Evolutionary conservation across 1,140 invertebrate species (phyloP).

Genomic region (Alviniconcha marisindica): DNA sequence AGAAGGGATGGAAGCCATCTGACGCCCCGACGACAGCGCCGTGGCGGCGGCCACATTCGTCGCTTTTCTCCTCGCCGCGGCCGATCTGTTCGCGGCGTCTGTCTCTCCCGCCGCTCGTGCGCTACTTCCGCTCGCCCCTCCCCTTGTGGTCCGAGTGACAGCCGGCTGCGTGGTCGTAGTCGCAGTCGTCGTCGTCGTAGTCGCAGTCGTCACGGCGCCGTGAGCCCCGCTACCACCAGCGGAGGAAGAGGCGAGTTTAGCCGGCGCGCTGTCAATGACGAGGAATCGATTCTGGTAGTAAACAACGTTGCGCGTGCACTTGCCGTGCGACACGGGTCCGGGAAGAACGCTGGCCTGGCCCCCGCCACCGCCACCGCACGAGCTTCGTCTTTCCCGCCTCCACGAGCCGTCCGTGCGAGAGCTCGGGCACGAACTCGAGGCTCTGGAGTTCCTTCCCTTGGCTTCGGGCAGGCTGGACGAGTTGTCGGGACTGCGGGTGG

Average conservation of each 20-base stretch:
- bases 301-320: slow-evolving; percentile 33
- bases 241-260: not conserved
- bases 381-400: too few species aligned
- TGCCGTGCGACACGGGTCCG: too few species aligned
- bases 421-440: too few species aligned
- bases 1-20: not conserved
- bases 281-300: slow-evolving; percentile 50
- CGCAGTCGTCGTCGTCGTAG: not conserved
- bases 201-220: not conserved
- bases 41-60: not conserved
- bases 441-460: too few species aligned
- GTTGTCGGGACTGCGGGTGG: too few species aligned
- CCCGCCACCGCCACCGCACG: too few species aligned
- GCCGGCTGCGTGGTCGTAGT: not conserved
- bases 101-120: not conserved
- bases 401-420: too few species aligned
- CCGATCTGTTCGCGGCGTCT: not conserved
- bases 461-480: too few species aligned
- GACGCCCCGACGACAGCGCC: not conserved
- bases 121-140: not conserved
- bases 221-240: not conserved
- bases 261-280: slow-evolving; percentile 41
- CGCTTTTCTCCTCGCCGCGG: not conserved
- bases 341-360: too few species aligned
- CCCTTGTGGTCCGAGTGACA: not conserved